Evolutionary conservation across 2,888 invertebrate genomes (phyloP), one percentile per base, ranked within the genome.

Genomic region (Plagiodera versicolora): DNA sequence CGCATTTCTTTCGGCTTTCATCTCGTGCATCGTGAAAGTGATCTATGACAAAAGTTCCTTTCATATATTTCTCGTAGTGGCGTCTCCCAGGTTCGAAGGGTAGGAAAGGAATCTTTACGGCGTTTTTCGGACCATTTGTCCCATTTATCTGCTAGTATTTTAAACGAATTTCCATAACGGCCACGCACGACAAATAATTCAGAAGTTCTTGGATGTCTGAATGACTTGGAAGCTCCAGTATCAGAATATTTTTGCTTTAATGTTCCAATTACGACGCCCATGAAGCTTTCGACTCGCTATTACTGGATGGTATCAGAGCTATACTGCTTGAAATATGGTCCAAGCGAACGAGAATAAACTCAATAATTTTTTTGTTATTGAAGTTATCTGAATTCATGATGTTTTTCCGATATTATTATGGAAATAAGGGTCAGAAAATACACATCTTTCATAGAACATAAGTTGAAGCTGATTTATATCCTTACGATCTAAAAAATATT

Each of bases 41-140:
- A 62, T 62, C 62, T 65, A 59, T 56, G 47, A 56, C 44, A 44
- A 50, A 65, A 60, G 46, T 57, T 56, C 60, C 56, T 39, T 58
- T 58, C 56, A 59, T 56, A 58, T 51, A 46, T 63, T 59, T 54
- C 58, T 61, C 55, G 57, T 58, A 39, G 56, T 58, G 60, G 60
- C 65, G 57, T 63, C 60, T 51, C 56, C 46, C 58, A 58, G 54
- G 50, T 56, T 59, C 63, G 20, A 57, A 58, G 58, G 60, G 62
- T 60, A 60, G 58, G 60, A 57, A 61, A 65, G 52, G 65, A 65
- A 72, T 70, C 68, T 70, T 72, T 69, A 70, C 70, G 70, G 69
- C 70, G 69, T 74, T 73, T 74, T 71, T 72, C 73, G 69, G 73
- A 66, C 73, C 75, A 75, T 75, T 75, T 74, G 72, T 68, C 69